Percentiles rank a stretch among this genome's conserved stretches.
Evolutionary conservation across 2,113 vertebrate species (phyloP).

Genomic region (Corythornis vintsioides): DNA sequence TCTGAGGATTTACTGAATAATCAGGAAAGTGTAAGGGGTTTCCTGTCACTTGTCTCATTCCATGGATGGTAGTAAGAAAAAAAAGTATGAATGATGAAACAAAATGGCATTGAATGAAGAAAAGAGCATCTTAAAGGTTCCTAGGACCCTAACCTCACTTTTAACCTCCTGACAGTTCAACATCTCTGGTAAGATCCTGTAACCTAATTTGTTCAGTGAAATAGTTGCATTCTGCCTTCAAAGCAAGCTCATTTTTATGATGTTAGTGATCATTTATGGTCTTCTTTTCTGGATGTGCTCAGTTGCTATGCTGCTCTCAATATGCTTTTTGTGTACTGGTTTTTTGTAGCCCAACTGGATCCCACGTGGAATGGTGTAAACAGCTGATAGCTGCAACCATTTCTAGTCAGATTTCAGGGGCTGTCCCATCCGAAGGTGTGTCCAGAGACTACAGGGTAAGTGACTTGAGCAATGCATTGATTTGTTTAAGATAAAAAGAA

Average conservation of each 20-base stretch:
- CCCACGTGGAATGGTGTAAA: constrained; percentile 98
- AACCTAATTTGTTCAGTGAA: not conserved
- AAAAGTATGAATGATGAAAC: not conserved
- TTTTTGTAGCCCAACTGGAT: constrained; percentile 88
- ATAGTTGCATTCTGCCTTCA: not conserved
- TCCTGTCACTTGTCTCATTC: not conserved
- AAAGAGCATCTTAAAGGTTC: not conserved
- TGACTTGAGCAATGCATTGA: not conserved
- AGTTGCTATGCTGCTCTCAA: not conserved
- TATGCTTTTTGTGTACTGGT: not conserved
- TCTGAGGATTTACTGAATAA: not conserved
- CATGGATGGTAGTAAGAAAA: not conserved
- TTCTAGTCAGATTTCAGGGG: constrained; percentile 90
- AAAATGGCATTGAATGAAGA: not conserved
- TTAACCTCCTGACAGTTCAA: not conserved
- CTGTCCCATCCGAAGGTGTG: constrained; percentile 79
- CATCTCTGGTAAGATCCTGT: not conserved
- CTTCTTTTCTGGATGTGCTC: not conserved
- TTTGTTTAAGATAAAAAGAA: not conserved
- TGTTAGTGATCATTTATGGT: not conserved
- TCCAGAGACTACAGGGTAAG: constrained; percentile 89
- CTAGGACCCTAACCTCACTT: not conserved
- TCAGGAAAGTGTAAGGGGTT: not conserved
- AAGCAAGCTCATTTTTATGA: not conserved
- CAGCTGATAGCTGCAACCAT: constrained; percentile 98